Base-by-base conservation (phyloP, 1,140 invertebrate species). In the Drosophila miranda region DNA sequence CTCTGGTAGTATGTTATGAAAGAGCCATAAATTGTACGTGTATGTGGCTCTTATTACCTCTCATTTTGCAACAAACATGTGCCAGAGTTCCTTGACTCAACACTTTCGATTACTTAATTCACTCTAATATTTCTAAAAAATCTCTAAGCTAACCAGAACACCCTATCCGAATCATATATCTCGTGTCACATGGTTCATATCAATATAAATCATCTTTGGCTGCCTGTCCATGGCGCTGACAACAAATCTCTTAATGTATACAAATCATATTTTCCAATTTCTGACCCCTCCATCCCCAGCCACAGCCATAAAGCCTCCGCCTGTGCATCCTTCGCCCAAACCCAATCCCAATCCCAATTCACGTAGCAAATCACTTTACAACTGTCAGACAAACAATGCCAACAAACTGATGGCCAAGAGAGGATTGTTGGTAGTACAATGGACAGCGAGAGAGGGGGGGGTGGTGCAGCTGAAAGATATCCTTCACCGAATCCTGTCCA, bases 341-440 rank as follows among this genome's bases (percentile, higher is more conserved):
- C 23, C 23, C 3, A 41, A 66, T 67, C 63, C 60, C 49, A 42
- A 44, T 8, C 50, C 64, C 44, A 80, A 61, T 63, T 73, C 77
- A 84, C 80, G 80, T 74, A 86, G 67, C 80, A 84, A 84, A 84
- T 84, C 80, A 86, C 81, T 84, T 84, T 86, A 84, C 73, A 84
- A 84, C 80, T 86, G 80, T 84, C 80, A 80, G 72, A 28, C 57
- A 62, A 86, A 84, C 79, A 83, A 83, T 83, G 80, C 71, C 69
- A 79, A 64, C 34, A 50, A 57, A 46, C 43, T 46, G 34, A 68
- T 67, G 62, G 57, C 41, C 48, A 50, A 34, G 42, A 53, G 34
- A 61, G 19, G 30, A 43, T 43, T 38, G 67, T 38, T 38, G 11
- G 11, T 13, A 13, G 11, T 5, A 38, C 34, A 30, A 28, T 8